Evolutionary conservation across 2,113 vertebrate species (phyloP).

Genomic region (Peucedramus taeniatus): DNA sequence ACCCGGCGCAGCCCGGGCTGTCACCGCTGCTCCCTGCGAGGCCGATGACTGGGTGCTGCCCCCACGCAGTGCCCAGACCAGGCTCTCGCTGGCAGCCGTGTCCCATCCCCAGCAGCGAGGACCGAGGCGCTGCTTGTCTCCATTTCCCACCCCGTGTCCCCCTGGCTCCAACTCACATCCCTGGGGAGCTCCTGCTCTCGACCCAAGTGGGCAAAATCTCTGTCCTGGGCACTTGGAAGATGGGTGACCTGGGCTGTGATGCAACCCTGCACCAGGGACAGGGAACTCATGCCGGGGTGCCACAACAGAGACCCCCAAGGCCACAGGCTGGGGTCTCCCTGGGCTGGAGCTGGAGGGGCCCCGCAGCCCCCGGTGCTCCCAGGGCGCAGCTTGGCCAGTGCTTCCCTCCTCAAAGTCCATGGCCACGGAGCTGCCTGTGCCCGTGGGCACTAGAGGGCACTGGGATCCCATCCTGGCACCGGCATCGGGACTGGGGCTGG

Average conservation of each 20-base stretch:
- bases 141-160: neutral
- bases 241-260: accelerated
- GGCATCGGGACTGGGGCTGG: neutral
- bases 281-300: neutral
- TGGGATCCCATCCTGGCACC: neutral
- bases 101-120: neutral
- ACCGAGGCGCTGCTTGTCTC: neutral
- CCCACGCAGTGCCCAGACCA: accelerated
- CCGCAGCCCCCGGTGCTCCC: accelerated
- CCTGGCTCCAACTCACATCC: neutral
- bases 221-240: accelerated
- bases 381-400: accelerated
- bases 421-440: accelerated
- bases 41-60: neutral
- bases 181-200: neutral
- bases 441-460: neutral
- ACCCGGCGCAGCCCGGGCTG: neutral
- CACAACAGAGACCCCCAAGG: accelerated
- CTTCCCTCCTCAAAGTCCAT: accelerated
- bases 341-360: neutral
- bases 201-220: neutral
- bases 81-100: neutral
- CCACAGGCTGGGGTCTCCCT: neutral
- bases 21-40: neutral
- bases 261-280: accelerated